Conservation (phyloP, 2,113 vertebrate species). For the Eclectus roratus region DNA sequence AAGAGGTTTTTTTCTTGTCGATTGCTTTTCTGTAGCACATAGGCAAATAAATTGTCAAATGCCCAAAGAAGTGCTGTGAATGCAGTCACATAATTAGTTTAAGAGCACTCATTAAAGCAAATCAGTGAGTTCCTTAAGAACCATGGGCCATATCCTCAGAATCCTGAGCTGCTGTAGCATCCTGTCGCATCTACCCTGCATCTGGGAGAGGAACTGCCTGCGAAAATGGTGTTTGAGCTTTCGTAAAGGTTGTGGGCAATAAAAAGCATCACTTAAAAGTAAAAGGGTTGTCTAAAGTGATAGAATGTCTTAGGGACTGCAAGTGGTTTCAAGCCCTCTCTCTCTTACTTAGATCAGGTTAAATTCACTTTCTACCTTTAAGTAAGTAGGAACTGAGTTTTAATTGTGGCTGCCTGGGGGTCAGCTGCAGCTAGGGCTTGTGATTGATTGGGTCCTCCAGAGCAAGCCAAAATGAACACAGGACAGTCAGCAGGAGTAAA, state of each 20-base stretch:
- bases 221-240: neutral
- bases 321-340: neutral
- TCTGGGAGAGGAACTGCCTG: neutral
- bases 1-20: neutral
- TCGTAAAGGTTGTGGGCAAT: neutral
- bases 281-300: neutral
- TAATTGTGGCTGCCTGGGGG: conserved; percentile 54
- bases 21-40: neutral
- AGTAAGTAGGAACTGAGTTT: conserved; percentile 23
- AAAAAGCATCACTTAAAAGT: neutral
- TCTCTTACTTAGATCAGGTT: neutral
- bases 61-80: neutral
- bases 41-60: neutral
- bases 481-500: conserved; percentile 41
- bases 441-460: conserved; percentile 41
- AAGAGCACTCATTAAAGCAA: neutral
- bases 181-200: neutral
- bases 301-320: neutral
- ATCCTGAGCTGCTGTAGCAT: neutral
- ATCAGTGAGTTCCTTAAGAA: neutral
- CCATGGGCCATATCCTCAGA: neutral
- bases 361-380: conserved; percentile 28
- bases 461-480: conserved; percentile 13
- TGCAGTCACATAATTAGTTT: neutral
- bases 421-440: neutral